Conservation (phyloP, 2,888 invertebrate genomes). For the Caenorhabditis panamensis region DNA sequence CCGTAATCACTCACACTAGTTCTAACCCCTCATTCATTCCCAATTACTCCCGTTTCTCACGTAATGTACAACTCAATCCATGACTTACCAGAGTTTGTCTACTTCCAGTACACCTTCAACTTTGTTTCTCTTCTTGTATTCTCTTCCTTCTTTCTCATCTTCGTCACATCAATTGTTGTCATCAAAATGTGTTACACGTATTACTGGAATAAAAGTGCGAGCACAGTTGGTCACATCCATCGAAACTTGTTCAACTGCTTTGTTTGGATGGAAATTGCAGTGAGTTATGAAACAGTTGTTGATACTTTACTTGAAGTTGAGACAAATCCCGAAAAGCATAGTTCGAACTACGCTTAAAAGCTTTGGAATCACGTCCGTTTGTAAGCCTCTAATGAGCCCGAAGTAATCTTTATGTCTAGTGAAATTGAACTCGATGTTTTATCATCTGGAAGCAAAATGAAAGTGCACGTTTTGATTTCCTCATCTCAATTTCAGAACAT, state of each 20-base stretch:
- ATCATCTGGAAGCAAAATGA: too few relatives aligned
- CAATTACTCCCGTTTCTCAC: too few relatives aligned
- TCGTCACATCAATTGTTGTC: neutral
- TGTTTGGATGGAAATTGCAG: slow-evolving; percentile 7
- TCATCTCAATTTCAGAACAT: slow-evolving; percentile 16
- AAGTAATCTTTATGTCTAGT: too few relatives aligned
- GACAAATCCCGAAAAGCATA: neutral
- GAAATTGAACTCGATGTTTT: neutral
- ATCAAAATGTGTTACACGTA: neutral
- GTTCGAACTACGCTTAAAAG: too few relatives aligned
- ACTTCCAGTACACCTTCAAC: slow-evolving; percentile 12
- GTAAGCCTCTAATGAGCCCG: too few relatives aligned
- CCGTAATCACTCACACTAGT: too few relatives aligned
- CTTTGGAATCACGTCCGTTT: too few relatives aligned
- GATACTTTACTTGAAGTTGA: too few relatives aligned
- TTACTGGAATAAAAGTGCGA: neutral
- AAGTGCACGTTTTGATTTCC: too few relatives aligned
- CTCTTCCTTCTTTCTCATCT: neutral
- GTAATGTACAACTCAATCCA: slow-evolving; percentile 8
- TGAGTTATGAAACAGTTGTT: too few relatives aligned
- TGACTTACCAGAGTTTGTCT: neutral
- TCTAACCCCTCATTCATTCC: too few relatives aligned
- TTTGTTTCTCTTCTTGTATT: neutral
- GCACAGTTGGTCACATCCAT: neutral
- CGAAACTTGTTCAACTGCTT: neutral